Base-by-base conservation (phyloP, 64 coral and sea anemone species). In the Montipora efflorescens region DNA sequence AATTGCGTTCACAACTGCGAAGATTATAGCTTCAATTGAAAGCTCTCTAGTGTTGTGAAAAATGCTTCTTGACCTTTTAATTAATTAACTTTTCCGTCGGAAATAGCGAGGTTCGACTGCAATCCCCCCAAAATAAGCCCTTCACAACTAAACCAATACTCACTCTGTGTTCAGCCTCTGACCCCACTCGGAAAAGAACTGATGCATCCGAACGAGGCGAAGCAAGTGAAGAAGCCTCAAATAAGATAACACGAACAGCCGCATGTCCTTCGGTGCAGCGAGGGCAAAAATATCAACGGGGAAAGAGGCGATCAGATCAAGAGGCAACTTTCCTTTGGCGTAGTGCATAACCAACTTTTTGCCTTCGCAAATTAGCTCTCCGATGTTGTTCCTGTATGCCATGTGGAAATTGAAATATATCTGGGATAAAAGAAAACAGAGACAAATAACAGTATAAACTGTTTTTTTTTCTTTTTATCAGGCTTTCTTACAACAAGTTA, bases 351-450 rank as follows among this genome's bases (percentile, higher is more conserved):
- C 50, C 76, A 97, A 77, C 18, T 23, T 73, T 70, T 46, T 36
- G 10, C 88, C 92, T 6, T 97, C 95, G n/a, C 80, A 94, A 12
- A 91, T 90, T 5, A 83, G 59, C 36, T 94, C 92, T n/a, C 95
- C 95, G 5, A 91, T 90, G 52, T 93, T 79, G 50, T 94, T 78
- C 22, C 79, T 66, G 93, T 94, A 87, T 0, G 95, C 81, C 82
- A 97, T 77, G 82, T 97, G 87, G 76, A 97, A 97, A 36, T 91
- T 97, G 20, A 97, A 62, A 77, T 94, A 97, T 52, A 97, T 94
- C 95, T 97, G 67, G 5, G 12, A 58, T 13, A 80, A 72, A 48
- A 73, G 19, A 86, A 25, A 25, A 25, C 25, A 25, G 45, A 13
- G 43, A 67, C 14, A 71, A n/a, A 0, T n/a, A 21, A 22, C 20